phyloP scores from a whole-genome alignment of 2,113 vertebrate species.

The Pelvicachromis taeniatus region DNA sequence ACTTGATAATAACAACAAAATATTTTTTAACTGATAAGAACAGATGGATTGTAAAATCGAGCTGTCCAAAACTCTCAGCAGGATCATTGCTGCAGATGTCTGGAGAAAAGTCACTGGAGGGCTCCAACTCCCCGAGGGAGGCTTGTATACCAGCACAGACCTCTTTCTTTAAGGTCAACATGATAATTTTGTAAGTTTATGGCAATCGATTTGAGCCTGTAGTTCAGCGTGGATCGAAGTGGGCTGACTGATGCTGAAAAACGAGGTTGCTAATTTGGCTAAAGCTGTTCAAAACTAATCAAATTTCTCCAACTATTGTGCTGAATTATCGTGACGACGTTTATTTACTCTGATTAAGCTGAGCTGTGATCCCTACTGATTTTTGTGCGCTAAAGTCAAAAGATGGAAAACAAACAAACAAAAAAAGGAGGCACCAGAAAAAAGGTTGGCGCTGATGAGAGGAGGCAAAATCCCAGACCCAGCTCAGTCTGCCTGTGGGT shows the following conservation, averaged over 20 bases:
- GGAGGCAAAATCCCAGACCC: not conserved
- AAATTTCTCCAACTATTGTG: not conserved
- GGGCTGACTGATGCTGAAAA: not conserved
- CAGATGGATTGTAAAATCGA: not conserved
- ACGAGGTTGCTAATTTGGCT: not conserved
- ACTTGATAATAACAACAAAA: too few species aligned
- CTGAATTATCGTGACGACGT: not conserved
- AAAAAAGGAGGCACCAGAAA: not conserved
- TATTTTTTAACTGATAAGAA: not conserved
- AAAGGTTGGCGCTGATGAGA: not conserved
- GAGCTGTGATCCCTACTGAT: not conserved
- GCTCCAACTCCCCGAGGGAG: not conserved
- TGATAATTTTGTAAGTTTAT: fast-evolving
- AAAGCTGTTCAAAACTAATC: not conserved
- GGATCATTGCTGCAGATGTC: not conserved
- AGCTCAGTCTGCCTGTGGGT: not conserved
- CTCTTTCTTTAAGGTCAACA: not conserved
- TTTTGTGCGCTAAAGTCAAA: not conserved
- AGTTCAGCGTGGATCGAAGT: not conserved
- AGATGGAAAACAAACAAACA: not conserved
- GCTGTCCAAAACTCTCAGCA: not conserved
- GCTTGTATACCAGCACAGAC: not conserved
- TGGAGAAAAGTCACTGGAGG: not conserved
- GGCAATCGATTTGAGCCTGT: not conserved
- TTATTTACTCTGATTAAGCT: not conserved